Conservation (phyloP, 2,797 vertebrate species). For the Notoglanidium macrostoma region DNA sequence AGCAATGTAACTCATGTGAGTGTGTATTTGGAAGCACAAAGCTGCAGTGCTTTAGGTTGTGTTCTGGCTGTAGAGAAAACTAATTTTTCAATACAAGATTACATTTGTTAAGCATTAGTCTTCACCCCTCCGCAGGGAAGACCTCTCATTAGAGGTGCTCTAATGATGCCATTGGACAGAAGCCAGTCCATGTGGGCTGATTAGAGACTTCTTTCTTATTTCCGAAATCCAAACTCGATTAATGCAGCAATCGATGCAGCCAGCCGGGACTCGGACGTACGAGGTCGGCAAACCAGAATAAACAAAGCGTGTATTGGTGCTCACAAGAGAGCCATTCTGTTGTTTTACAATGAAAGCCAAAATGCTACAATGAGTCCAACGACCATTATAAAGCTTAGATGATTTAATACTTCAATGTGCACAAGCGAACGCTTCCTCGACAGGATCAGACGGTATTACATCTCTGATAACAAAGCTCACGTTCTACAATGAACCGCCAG, state of each 20-base stretch:
- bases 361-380: neutral
- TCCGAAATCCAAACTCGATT: neutral
- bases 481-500: neutral
- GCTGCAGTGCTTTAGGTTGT: neutral
- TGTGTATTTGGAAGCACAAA: neutral
- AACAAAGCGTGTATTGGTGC: constrained; percentile 18
- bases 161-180: neutral
- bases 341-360: neutral
- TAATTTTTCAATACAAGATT: neutral
- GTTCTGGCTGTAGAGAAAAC: neutral
- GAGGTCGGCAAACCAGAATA: neutral
- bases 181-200: neutral
- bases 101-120: neutral
- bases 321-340: neutral
- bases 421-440: neutral
- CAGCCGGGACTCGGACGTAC: neutral
- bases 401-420: neutral
- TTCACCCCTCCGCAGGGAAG: neutral
- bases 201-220: constrained; percentile 17
- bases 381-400: neutral
- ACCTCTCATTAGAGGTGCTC: neutral
- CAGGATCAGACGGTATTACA: neutral
- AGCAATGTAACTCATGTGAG: too few relatives aligned
- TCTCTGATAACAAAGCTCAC: neutral
- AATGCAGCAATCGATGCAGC: neutral